Evolutionary conservation across 2,888 invertebrate genomes (phyloP).

Genomic region (Cyaniris semiargus): DNA sequence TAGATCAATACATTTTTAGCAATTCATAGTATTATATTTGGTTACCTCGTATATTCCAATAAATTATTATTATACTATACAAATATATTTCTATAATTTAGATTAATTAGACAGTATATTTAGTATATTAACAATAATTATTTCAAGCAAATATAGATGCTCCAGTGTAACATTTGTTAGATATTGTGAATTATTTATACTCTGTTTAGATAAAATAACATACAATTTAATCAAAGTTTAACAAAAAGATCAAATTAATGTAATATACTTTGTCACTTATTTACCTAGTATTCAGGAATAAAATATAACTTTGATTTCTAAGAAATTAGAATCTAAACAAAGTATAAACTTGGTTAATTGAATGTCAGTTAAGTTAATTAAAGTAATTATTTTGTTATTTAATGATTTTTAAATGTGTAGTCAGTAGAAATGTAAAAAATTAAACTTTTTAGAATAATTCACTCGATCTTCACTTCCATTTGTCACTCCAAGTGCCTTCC

Average conservation of each 20-base stretch:
- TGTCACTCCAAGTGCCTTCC: slow-evolving; percentile 60
- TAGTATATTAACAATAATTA: background rate
- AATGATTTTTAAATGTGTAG: background rate
- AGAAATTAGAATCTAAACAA: no score
- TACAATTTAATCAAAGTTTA: background rate
- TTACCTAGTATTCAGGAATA: background rate
- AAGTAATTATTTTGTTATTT: background rate
- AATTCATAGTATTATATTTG: slow-evolving; percentile 28
- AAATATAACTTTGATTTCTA: background rate
- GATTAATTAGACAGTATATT: background rate
- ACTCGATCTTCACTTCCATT: slow-evolving; percentile 24
- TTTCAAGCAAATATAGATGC: background rate
- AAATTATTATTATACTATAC: background rate
- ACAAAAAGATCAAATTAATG: background rate
- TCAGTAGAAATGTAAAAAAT: background rate
- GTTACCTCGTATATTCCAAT: slow-evolving; percentile 20
- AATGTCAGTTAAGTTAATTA: background rate
- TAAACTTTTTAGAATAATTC: background rate
- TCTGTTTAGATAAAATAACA: background rate
- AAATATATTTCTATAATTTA: background rate
- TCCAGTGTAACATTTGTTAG: background rate
- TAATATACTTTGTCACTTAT: background rate
- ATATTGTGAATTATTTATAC: background rate
- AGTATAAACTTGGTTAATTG: no score
- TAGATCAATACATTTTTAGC: background rate